Evolutionary conservation across 2,113 vertebrate species (phyloP), one percentile per base, ranked within the genome.

Genomic region (Epinephelus moara): DNA sequence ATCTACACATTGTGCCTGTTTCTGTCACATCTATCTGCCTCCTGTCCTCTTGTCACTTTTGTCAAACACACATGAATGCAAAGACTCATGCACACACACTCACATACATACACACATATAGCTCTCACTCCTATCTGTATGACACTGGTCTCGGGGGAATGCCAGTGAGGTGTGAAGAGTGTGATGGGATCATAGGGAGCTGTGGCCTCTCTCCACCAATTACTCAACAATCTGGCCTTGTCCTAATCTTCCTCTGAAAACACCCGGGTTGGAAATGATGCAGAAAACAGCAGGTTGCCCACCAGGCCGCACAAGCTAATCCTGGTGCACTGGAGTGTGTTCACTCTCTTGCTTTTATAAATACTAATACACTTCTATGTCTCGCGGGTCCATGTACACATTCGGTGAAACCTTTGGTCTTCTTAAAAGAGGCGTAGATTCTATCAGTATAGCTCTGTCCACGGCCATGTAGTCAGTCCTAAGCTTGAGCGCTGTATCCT

Each of bases 241-340:
- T 79, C 75, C 82, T 93, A 92, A 94, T 93, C 92, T 92, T 85
- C 70, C 70, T 89, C 81, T 88, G 70, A 93, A 91, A 92, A 92
- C 80, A 78, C 81, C 42, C 61, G 2, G 53, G 67, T 49, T 92
- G 84, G 89, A 93, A 94, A 92, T 88, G 88, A 89, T 81, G 91
- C 91, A 93, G 92, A 93, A 94, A 94, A 92, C 88, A 90, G 81
- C 80, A 76, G 91, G 88, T 85, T 76, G 76, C 85, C 81, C 82
- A 64, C 55, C 80, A 85, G 88, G 85, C 80, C 88, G 88, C 68
- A 81, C 23, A 18, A 91, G 88, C 89, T 94, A 93, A 93, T 92
- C 86, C 75, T 2, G 49, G 78, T 60, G 85, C 86, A 89, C 78
- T 87, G 88, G 81, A 88, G 91, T 88, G 81, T 85, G 89, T 75